Percentiles rank a stretch among this genome's conserved stretches.
Evolutionary conservation across 2,797 vertebrate species (phyloP).

Genomic region (Micropoecilia bifurca): DNA sequence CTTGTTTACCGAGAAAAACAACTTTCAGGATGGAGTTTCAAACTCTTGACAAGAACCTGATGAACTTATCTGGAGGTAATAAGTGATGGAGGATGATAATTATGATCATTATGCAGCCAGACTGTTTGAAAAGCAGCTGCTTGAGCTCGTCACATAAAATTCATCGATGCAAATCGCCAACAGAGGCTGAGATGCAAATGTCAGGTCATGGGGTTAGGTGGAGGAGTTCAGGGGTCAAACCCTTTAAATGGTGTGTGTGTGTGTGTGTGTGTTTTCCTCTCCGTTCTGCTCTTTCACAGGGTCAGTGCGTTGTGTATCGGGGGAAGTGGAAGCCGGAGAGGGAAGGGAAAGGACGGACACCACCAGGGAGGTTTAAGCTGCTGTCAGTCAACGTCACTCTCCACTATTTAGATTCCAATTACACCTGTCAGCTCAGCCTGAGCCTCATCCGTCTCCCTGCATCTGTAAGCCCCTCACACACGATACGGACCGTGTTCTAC

Average conservation of each 20-base stretch:
- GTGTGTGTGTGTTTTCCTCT: not conserved
- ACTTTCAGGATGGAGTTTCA: conserved; percentile 1
- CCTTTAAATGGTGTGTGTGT: conserved; percentile 15
- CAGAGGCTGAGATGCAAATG: conserved; percentile 24
- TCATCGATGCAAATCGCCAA: not conserved
- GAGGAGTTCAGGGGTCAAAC: conserved; percentile 31
- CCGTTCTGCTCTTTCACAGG: conserved; percentile 23
- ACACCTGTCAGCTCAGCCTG: conserved; percentile 74
- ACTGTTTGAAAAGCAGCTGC: not conserved
- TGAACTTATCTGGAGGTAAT: not conserved
- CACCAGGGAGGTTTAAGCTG: conserved; percentile 62
- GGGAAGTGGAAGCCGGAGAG: conserved; percentile 24
- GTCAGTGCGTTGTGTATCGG: conserved; percentile 12
- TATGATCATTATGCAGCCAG: not conserved
- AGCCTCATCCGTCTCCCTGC: conserved; percentile 55
- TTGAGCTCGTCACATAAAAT: not conserved
- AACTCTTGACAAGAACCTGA: not conserved
- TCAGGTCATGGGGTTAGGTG: conserved; percentile 17
- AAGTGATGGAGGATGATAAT: not conserved
- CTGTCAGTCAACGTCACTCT: conserved; percentile 71
- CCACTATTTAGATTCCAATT: conserved; percentile 80
- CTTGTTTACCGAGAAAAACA: not conserved
- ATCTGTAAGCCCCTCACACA: conserved; percentile 43
- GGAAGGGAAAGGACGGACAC: conserved; percentile 16
- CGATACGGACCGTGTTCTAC: conserved; percentile 51